These are phyloP conservation scores for Hermatobates lingyangjiaoensis DNA, from an alignment of 1,140 invertebrate genomes.

Conservation along the genomic window DNA sequence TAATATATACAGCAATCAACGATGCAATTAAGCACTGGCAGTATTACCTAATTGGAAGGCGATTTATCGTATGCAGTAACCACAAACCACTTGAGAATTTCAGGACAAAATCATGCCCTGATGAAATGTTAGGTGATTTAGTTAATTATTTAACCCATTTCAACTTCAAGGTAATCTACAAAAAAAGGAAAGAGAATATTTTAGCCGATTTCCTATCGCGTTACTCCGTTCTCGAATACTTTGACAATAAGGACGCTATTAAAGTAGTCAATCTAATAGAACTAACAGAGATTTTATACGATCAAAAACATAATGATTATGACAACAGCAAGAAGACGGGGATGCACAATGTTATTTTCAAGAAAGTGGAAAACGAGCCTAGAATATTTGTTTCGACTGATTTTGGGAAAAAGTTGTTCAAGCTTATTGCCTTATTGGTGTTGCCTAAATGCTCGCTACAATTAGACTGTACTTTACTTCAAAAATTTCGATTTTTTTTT, in stretches of 20 bases:
- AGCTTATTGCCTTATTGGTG: neutral
- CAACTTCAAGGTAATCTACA: conserved; percentile 9
- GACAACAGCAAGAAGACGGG: neutral
- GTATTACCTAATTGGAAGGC: neutral
- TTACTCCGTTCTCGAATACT: conserved; percentile 4
- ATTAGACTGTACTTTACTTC: neutral
- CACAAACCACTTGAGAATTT: neutral
- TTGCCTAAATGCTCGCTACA: neutral
- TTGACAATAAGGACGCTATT: conserved; percentile 7
- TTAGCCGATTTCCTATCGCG: conserved; percentile 6
- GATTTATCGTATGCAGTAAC: neutral
- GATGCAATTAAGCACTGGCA: neutral
- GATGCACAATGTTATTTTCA: neutral
- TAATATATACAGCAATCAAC: neutral
- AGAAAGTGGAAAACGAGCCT: neutral
- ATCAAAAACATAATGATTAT: neutral
- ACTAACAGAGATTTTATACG: neutral
- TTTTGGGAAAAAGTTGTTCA: neutral
- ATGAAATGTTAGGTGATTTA: conserved; percentile 7
- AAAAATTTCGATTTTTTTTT: no score
- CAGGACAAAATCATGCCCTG: neutral
- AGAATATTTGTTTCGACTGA: neutral
- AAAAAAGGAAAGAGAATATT: conserved; percentile 7
- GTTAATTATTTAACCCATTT: conserved; percentile 11
- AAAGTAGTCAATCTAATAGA: conserved; percentile 3